These are phyloP conservation scores for Tolmerus cingulatus DNA, from an alignment of 2,888 invertebrate species.

Conservation along the genomic window DNA sequence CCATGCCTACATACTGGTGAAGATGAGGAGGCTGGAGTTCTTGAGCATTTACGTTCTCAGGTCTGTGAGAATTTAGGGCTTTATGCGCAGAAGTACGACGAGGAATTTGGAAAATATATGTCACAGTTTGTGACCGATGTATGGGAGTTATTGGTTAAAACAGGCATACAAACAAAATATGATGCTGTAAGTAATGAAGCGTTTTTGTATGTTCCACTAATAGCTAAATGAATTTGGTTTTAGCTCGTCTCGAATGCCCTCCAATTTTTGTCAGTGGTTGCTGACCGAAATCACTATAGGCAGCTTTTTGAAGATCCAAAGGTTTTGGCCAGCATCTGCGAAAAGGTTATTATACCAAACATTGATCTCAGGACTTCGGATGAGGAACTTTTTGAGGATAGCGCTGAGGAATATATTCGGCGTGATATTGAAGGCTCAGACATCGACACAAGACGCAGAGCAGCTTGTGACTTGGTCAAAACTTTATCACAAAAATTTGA, in stretches of 20 bases:
- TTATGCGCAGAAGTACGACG: slow-evolving; percentile 97
- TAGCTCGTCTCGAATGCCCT: slow-evolving; percentile 96
- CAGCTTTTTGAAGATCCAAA: slow-evolving; percentile 87
- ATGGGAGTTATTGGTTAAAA: slow-evolving; percentile 89
- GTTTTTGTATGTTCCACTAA: not conserved
- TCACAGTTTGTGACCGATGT: slow-evolving; percentile 92
- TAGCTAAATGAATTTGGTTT: slow-evolving; percentile 49
- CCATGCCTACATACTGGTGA: slow-evolving; percentile 79
- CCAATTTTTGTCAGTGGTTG: slow-evolving; percentile 93
- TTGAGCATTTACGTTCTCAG: slow-evolving; percentile 92
- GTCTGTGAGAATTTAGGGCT: slow-evolving; percentile 94
- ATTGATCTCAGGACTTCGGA: slow-evolving; percentile 96
- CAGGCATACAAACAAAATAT: slow-evolving; percentile 86
- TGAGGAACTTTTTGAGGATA: slow-evolving; percentile 96
- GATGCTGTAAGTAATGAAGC: slow-evolving; percentile 74
- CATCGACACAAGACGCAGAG: slow-evolving; percentile 92
- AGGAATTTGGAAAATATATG: slow-evolving; percentile 91
- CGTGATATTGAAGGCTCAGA: slow-evolving; percentile 98
- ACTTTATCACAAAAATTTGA: slow-evolving; percentile 90
- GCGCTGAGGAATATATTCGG: slow-evolving; percentile 96
- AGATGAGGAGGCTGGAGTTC: slow-evolving; percentile 84
- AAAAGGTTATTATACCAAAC: slow-evolving; percentile 98
- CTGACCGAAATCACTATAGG: slow-evolving; percentile 88
- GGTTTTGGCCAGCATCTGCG: slow-evolving; percentile 90
- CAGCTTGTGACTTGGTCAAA: slow-evolving; percentile 96